Evolutionary conservation across 2,888 invertebrate species (phyloP), one percentile per base, ranked within the genome.

Genomic region (Tineola bisselliella): DNA sequence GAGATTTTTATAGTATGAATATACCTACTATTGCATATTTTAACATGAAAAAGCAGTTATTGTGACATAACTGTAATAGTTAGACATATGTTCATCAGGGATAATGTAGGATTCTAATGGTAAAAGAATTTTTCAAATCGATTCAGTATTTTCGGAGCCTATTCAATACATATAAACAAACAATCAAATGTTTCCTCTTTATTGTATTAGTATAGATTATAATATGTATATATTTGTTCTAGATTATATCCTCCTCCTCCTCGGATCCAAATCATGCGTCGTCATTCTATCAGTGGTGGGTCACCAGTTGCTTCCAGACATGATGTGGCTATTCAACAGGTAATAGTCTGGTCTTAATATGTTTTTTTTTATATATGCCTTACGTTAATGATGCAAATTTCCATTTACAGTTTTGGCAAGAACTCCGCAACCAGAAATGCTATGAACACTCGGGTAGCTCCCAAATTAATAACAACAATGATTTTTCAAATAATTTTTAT

Each of bases 221-320:
- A 4, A 25, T 25, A 4, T 25, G 6, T 4, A 25, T 25, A 25
- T 25, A 4, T 48, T 48, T 48, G 15, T 48, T 48, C 13, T 48
- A 80, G 94, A 43, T 80, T 94, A 71, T 93, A 93, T 74, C 91
- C 92, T 59, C 90, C 92, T 1, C 93, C 93, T 76, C 94, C 95
- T 8, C 88, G 93, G 62, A 89, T 91, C 17, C 89, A 92, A 65
- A 88, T 93, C 43, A 94, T 94, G 74, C 89, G 97, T 11, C 88
- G 97, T 15, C 95, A 97, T 67, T 95, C 96, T 0, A 94, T 97
- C 65, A 93, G 96, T 68, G 96, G 97, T 13, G 93, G 91, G 62
- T 91, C 91, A 66, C 92, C 93, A n/a, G 88, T 89, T 12, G 87
- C 88, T 65, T 88, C 89, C 68, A 79, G 90, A 31, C 90, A 91